A percentile compares a stretch with the other conserved stretches of the same genome.
These are phyloP conservation scores for Littorina saxatilis DNA, from an alignment of 1,140 invertebrate species.

Conservation along the genomic window DNA sequence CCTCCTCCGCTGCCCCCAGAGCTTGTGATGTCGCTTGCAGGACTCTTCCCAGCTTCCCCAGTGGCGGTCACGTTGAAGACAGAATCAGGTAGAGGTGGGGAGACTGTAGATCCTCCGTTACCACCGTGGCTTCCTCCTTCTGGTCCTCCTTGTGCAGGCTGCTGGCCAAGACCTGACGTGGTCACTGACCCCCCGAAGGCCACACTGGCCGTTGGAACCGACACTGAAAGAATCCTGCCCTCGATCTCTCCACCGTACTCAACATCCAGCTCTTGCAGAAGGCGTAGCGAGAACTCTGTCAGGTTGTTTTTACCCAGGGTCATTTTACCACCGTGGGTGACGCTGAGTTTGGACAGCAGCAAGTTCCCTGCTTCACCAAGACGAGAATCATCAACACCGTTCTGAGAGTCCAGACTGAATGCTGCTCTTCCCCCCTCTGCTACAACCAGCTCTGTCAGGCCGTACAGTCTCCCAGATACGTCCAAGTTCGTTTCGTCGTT, in stretches of 20 bases:
- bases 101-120: constrained; percentile 50
- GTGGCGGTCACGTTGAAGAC: constrained; percentile 48
- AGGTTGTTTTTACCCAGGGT: constrained; percentile 50
- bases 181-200: constrained; percentile 55
- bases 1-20: constrained; percentile 59
- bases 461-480: constrained; percentile 54
- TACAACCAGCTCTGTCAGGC: constrained; percentile 58
- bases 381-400: constrained; percentile 46
- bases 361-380: constrained; percentile 50
- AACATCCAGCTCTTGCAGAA: constrained; percentile 54
- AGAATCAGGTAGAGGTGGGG: constrained; percentile 42
- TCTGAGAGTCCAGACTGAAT: constrained; percentile 52
- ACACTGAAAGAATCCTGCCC: constrained; percentile 50
- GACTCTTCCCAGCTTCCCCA: constrained; percentile 63
- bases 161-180: constrained; percentile 46
- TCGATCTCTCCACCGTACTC: constrained; percentile 57
- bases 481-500: constrained; percentile 50
- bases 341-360: constrained; percentile 55
- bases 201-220: constrained; percentile 48
- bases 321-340: constrained; percentile 54
- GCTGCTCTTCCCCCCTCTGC: constrained; percentile 52
- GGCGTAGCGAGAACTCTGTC: constrained; percentile 46
- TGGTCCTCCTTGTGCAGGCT: constrained; percentile 41
- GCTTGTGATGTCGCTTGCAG: constrained; percentile 30
- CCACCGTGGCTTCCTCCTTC: constrained; percentile 59